Percentiles rank a stretch among this genome's conserved stretches.
Conservation (phyloP, 2,797 vertebrate species). For the Thunnus albacares region DNA sequence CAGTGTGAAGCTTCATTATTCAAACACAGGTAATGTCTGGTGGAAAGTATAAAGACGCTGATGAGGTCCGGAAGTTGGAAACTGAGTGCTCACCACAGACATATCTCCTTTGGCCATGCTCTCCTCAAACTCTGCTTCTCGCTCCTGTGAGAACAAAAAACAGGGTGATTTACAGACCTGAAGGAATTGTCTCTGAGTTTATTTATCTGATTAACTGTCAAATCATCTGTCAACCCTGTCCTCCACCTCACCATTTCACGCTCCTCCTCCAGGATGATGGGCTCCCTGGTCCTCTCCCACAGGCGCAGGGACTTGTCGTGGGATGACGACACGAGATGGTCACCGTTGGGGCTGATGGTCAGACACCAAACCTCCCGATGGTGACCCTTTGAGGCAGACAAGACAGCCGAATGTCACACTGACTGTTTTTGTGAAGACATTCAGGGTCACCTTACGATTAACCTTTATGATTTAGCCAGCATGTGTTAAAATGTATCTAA, state of each 20-base stretch:
- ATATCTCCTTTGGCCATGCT: conserved; percentile 91
- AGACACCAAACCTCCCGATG: conserved; percentile 96
- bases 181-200: too few species aligned
- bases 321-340: conserved; percentile 93
- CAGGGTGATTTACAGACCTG: not conserved
- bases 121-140: conserved; percentile 96
- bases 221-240: fast-evolving
- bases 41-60: fast-evolving
- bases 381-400: conserved; percentile 88
- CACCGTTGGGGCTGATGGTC: conserved; percentile 94
- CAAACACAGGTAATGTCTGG: not conserved
- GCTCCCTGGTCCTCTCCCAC: conserved; percentile 96
- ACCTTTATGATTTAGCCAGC: not conserved
- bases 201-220: not conserved
- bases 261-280: conserved; percentile 96
- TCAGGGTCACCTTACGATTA: too few species aligned
- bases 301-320: conserved; percentile 97
- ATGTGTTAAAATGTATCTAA: not conserved
- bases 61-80: not conserved
- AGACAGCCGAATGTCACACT: not conserved
- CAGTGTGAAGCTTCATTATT: not conserved
- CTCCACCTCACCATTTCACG: conserved; percentile 91
- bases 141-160: conserved; percentile 83
- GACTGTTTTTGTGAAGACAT: too few species aligned
- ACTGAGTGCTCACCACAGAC: conserved; percentile 89